These are phyloP conservation scores for Druon quercuslanigerum DNA, from an alignment of 1,140 invertebrate genomes.

Conservation along the genomic window DNA sequence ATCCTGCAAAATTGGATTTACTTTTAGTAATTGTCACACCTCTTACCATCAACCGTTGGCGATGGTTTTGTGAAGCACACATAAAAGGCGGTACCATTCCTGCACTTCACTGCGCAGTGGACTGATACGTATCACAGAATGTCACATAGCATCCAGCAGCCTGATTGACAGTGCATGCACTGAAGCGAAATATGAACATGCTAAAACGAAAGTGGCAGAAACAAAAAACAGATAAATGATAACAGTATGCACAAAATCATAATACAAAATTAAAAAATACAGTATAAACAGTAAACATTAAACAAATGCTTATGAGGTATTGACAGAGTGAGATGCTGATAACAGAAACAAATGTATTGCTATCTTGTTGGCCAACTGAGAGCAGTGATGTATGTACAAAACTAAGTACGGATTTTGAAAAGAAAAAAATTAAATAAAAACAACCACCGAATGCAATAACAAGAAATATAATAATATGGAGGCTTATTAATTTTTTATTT, in stretches of 20 bases:
- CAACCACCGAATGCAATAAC: too few species aligned
- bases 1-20: not conserved
- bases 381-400: too few species aligned
- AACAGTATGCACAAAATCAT: constrained; percentile 3
- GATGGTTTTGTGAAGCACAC: constrained; percentile 61
- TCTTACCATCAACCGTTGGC: constrained; percentile 65
- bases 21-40: constrained; percentile 53
- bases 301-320: not conserved
- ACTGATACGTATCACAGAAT: constrained; percentile 64
- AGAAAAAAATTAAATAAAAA: too few species aligned
- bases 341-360: too few species aligned
- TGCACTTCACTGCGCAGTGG: constrained; percentile 55
- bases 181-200: constrained; percentile 68
- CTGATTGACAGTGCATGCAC: constrained; percentile 67
- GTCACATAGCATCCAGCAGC: constrained; percentile 60
- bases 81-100: constrained; percentile 61
- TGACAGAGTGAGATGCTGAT: too few species aligned
- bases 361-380: too few species aligned
- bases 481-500: too few species aligned
- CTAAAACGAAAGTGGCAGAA: constrained; percentile 64
- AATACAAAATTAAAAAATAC: not conserved
- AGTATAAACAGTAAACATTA: not conserved
- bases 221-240: constrained; percentile 34
- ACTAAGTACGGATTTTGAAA: too few species aligned
- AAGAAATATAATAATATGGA: too few species aligned